Evolutionary conservation across 35 echinoderm and acorn worm genomes (phyloP), one percentile per base, ranked within the genome.

Genomic region (Lytechinus variegatus): DNA sequence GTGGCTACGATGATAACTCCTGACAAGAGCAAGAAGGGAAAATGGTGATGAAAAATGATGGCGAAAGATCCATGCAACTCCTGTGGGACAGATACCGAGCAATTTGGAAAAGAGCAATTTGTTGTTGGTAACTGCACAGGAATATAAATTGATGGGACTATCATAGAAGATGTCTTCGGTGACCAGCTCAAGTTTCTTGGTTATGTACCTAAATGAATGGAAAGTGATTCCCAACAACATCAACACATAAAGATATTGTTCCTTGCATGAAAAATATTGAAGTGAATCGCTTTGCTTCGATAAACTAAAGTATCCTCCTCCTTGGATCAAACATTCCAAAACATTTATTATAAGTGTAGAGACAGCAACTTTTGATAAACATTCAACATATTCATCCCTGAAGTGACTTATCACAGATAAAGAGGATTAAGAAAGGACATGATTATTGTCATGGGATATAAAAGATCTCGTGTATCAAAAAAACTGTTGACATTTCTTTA

Each of bases 71-170:
- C 9, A 14, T 44, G 16, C 5, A 12, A 90, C 52, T 90, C 88
- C 52, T 44, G 52, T 6, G 52, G 88, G 88, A 90, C 28, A 90
- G 88, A 90, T 90, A 10, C 88, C 29, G 28, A 44, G 88, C 88
- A 90, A 90, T 90, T 54, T 90, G 13, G 88, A 54, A 90, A 90
- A 52, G 88, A 90, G 88, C 88, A 90, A 90, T 54, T 44, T 54
- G 52, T 90, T 24, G 88, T 12, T 54, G 14, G 88, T 1, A 90
- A 90, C 88, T 52, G 29, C 16, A 54, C 28, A 21, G 52, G 88
- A 54, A 90, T 90, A 90, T 52, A 12, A 90, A 90, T 90, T 90
- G 88, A 90, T 90, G 88, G 88, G 88, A 90, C 28, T 90, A 54
- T 54, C 52, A 33, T 52, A 14, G 88, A 90, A 44, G 88, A 52